A percentile compares a stretch with the other conserved stretches of the same genome.
Conservation (phyloP, 2,888 invertebrate species). For the Trissolcus brochymenae region DNA sequence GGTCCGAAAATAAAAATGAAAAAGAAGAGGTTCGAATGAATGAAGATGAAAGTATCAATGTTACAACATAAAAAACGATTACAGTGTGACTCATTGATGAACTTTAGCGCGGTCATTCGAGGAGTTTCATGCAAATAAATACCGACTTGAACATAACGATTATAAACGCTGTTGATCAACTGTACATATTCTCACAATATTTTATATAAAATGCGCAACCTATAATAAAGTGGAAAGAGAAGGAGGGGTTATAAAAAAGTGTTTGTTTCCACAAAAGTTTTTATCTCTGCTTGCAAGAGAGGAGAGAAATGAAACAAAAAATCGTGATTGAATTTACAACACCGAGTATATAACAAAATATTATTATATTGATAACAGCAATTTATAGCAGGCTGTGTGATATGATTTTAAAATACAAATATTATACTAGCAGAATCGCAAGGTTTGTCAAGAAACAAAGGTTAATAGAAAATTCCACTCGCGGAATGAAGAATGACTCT, state of each 20-base stretch:
- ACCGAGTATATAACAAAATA: slow-evolving; percentile 48
- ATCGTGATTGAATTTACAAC: slow-evolving; percentile 48
- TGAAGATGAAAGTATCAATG: slow-evolving; percentile 34
- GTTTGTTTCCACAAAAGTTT: too few relatives aligned
- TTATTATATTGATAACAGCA: slow-evolving; percentile 57
- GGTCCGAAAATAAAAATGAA: slow-evolving; percentile 21
- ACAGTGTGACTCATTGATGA: slow-evolving; percentile 52
- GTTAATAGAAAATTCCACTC: slow-evolving; percentile 57
- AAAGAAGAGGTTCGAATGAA: slow-evolving; percentile 5
- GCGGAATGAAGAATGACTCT: slow-evolving; percentile 25
- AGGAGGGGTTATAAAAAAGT: slow-evolving; percentile 18
- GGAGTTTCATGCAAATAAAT: slow-evolving; percentile 44
- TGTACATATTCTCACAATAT: slow-evolving; percentile 30
- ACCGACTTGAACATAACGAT: slow-evolving; percentile 30
- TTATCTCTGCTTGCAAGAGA: slow-evolving; percentile 20
- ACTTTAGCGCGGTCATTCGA: slow-evolving; percentile 41
- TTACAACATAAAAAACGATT: slow-evolving; percentile 46
- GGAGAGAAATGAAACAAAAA: slow-evolving; percentile 14
- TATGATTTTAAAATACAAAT: slow-evolving; percentile 57
- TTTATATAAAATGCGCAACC: slow-evolving; percentile 11
- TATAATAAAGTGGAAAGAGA: slow-evolving; percentile 1
- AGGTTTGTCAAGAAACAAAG: slow-evolving; percentile 54
- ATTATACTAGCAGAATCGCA: slow-evolving; percentile 53
- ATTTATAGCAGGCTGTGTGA: slow-evolving; percentile 47
- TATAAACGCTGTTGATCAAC: slow-evolving; percentile 26